A percentile compares a stretch with the other conserved stretches of the same genome.
phyloP scores from a whole-genome alignment of 2,113 vertebrate species.

The Aleadryas rufinucha region DNA sequence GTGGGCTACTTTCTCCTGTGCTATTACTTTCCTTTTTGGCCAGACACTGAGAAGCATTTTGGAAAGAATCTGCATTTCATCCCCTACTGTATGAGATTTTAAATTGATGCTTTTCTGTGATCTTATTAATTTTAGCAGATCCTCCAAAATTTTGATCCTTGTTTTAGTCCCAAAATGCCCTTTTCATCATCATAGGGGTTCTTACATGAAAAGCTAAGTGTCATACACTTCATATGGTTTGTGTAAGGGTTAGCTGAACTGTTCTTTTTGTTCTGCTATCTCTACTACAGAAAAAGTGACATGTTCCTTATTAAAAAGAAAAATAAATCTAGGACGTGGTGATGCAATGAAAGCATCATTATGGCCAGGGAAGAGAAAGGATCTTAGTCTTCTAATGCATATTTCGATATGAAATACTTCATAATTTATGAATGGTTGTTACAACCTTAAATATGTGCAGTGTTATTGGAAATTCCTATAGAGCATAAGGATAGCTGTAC shows the following conservation, averaged over 20 bases:
- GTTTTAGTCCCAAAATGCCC: not conserved
- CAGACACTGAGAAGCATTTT: not conserved
- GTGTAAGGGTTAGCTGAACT: not conserved
- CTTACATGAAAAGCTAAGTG: not conserved
- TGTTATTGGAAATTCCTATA: not conserved
- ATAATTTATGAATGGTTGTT: not conserved
- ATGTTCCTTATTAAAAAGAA: not conserved
- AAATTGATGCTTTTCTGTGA: not conserved
- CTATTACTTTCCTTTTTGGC: not conserved
- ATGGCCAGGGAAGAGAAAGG: not conserved
- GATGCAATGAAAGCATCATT: not conserved
- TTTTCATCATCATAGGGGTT: not conserved
- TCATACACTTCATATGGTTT: fast-evolving
- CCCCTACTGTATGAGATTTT: not conserved
- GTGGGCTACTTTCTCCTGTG: not conserved
- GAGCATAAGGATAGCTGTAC: not conserved
- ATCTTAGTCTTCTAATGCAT: not conserved
- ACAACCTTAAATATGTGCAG: not conserved
- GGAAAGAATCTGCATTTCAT: not conserved
- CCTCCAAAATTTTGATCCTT: not conserved
- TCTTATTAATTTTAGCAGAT: not conserved
- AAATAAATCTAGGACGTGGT: constrained; percentile 4
- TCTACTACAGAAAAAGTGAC: not conserved
- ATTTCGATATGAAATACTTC: not conserved
- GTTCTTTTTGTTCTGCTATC: not conserved